Conservation (phyloP, 2,113 vertebrate genomes). For the Lynx canadensis region DNA sequence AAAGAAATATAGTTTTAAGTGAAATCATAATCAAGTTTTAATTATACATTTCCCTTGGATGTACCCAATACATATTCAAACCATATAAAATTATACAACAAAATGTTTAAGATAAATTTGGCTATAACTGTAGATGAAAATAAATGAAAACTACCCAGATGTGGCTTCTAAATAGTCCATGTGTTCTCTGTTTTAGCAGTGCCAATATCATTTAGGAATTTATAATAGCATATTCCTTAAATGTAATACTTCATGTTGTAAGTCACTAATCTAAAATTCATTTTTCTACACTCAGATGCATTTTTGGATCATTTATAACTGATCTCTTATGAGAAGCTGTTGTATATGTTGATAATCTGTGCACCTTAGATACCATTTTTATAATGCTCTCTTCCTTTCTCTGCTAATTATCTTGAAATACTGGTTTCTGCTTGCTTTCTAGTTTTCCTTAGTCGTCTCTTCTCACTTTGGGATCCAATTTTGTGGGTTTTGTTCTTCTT, state of each 20-base stretch:
- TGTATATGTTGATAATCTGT: slow-evolving; percentile 5
- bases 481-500: not conserved
- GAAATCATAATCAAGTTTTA: slow-evolving; percentile 46
- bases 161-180: slow-evolving; percentile 58
- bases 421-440: not conserved
- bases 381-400: not conserved
- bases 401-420: slow-evolving; percentile 13
- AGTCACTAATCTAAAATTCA: slow-evolving; percentile 68
- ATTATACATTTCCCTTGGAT: slow-evolving; percentile 47
- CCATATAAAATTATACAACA: slow-evolving; percentile 64
- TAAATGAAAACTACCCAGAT: slow-evolving; percentile 50
- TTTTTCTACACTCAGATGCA: slow-evolving; percentile 46
- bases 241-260: slow-evolving; percentile 29
- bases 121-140: slow-evolving; percentile 60
- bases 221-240: slow-evolving; percentile 37
- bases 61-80: slow-evolving; percentile 50
- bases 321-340: slow-evolving; percentile 16
- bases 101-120: slow-evolving; percentile 68
- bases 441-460: not conserved
- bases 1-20: slow-evolving; percentile 4
- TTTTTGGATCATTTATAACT: slow-evolving; percentile 36
- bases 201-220: slow-evolving; percentile 48
- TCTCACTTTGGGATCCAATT: not conserved
- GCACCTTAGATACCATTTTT: not conserved
- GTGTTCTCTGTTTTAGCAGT: slow-evolving; percentile 17